Evolutionary conservation across 2,113 vertebrate genomes (phyloP), one percentile per base, ranked within the genome.

Genomic region (Gasterosteus aculeatus): DNA sequence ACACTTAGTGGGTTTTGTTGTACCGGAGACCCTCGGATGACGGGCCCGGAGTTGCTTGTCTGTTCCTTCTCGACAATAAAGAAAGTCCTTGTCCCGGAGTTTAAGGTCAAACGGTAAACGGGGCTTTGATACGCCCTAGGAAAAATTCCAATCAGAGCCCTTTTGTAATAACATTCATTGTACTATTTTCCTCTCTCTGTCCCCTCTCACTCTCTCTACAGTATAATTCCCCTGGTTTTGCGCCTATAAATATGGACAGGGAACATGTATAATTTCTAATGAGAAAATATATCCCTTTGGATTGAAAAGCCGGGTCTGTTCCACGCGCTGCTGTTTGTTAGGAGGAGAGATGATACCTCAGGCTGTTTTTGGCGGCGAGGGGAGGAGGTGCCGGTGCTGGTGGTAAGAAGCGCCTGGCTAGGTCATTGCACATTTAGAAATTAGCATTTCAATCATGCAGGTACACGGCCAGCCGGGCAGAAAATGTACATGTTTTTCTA

Each of bases 401-500:
- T 69, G 77, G 81, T 85, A 67, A 84, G 72, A 65, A 82, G 81
- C 83, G 84, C 69, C 89, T 62, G 89, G 77, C 89, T 87, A 93
- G 93, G 93, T 93, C 92, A 93, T 89, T 91, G 92, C 91, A 94
- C 91, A 93, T 94, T 94, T 92, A n/a, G 84, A 94, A 94, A 93
- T 94, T 93, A 93, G 92, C 93, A 93, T 94, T 93, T 94, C 92
- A 93, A 92, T 94, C 92, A 92, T 91, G 77, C 88, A 91, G 93
- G 87, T 88, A 89, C 82, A 86, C 60, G 87, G 79, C 84, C 86
- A 80, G 87, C 82, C 84, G 71, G 88, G 87, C 87, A 88, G 85
- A 91, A 94, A 91, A 90, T 90, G 89, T 86, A 87, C 85, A 92
- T 87, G 85, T 88, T 89, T 93, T 93, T 91, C 84, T 88, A 86